phyloP scores from a whole-genome alignment of 2,113 vertebrate genomes.

The Notarius quadriscutis region DNA sequence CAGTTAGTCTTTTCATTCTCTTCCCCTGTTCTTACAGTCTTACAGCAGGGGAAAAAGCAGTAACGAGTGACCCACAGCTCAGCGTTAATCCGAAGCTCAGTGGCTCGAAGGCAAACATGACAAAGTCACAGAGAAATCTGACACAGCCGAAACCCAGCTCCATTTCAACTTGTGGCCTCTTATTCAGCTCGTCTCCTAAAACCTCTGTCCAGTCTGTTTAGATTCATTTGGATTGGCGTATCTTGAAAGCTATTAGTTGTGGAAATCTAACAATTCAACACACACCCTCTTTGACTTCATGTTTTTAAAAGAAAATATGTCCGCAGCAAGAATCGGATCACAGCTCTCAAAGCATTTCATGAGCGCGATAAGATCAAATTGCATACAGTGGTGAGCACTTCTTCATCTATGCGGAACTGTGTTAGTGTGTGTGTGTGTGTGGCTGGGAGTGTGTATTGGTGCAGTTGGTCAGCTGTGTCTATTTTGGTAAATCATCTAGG shows the following conservation, averaged over 20 bases:
- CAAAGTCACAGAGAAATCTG: too few species aligned
- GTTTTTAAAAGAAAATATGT: too few species aligned
- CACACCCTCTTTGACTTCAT: too few species aligned
- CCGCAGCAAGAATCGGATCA: background rate
- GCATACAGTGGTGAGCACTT: background rate
- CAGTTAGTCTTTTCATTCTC: background rate
- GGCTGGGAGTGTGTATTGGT: background rate
- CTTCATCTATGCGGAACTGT: background rate
- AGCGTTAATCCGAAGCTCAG: background rate
- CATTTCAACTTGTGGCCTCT: background rate
- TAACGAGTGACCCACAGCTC: background rate
- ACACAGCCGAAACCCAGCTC: background rate
- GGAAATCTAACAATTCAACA: background rate
- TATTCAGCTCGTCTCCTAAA: background rate
- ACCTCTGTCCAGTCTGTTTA: background rate
- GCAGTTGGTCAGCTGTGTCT: constrained; percentile 9
- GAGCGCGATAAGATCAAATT: background rate
- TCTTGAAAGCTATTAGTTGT: background rate
- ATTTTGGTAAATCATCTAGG: background rate
- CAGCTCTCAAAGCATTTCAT: background rate
- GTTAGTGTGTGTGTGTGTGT: background rate
- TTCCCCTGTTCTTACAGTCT: background rate
- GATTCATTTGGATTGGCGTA: background rate
- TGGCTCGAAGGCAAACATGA: too few species aligned
- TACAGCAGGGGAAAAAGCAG: background rate